Evolutionary conservation across 2,797 vertebrate genomes (phyloP).

Genomic region (Enteromius viviparus): DNA sequence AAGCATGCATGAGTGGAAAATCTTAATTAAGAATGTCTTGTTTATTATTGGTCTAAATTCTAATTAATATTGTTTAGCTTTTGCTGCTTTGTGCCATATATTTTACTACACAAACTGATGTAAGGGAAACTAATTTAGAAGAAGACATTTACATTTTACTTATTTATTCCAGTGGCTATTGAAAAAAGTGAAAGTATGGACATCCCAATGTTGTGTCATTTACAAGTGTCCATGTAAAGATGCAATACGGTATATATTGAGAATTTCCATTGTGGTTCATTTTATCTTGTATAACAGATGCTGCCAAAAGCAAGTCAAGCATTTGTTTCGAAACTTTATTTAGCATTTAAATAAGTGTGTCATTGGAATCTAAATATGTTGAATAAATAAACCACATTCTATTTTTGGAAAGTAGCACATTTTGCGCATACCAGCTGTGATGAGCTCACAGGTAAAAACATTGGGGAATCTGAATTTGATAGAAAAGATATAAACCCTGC

Average conservation of each 20-base stretch:
- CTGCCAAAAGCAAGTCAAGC: not conserved
- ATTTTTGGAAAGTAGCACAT: not conserved
- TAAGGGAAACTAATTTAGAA: not conserved
- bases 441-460: not conserved
- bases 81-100: not conserved
- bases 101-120: no score
- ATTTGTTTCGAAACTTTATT: not conserved
- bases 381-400: slow-evolving; percentile 12
- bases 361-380: not conserved
- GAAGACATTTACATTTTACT: not conserved
- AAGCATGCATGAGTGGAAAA: not conserved
- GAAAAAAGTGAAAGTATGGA: not conserved
- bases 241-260: not conserved
- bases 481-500: slow-evolving; percentile 60
- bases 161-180: not conserved
- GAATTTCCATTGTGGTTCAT: not conserved
- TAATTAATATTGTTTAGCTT: not conserved
- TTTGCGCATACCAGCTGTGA: slow-evolving; percentile 7
- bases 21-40: not conserved
- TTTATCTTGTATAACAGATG: not conserved
- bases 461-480: slow-evolving; percentile 60
- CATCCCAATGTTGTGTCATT: slow-evolving; percentile 5
- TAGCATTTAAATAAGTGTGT: slow-evolving; percentile 4
- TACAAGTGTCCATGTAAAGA: not conserved
- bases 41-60: not conserved